Conservation (phyloP, 2,797 vertebrate genomes). For the Myotis vivesi region DNA sequence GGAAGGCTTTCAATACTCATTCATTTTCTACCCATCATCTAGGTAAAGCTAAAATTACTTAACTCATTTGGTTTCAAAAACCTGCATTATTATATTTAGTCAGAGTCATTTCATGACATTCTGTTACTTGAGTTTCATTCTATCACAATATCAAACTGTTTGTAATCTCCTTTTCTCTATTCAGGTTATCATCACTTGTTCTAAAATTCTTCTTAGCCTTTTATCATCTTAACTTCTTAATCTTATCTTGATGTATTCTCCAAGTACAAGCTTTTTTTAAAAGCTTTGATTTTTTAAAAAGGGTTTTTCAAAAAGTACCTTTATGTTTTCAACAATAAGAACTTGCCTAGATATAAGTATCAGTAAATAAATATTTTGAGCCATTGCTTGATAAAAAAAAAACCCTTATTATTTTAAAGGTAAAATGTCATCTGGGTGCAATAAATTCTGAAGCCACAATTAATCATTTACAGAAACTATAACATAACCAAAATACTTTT, state of each 20-base stretch:
- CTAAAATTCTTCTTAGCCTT: neutral
- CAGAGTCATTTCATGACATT: neutral
- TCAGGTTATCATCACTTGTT: neutral
- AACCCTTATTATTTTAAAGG: neutral
- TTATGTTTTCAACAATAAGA: neutral
- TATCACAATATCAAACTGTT: neutral
- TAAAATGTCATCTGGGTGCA: neutral
- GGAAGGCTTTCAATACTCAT: neutral
- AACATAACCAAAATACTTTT: neutral
- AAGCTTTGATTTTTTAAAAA: neutral
- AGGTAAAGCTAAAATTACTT: neutral
- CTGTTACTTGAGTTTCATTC: neutral
- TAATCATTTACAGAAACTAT: neutral
- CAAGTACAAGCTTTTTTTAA: neutral
- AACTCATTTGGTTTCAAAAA: neutral
- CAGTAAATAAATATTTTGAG: neutral
- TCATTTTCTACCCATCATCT: neutral
- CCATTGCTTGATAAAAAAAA: neutral
- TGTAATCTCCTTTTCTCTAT: neutral
- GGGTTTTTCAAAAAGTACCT: neutral
- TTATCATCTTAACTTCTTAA: neutral
- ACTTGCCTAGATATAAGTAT: neutral
- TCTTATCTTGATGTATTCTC: neutral
- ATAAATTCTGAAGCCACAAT: neutral
- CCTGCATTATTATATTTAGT: neutral